A percentile compares a stretch with the other conserved stretches of the same genome.
phyloP scores from a whole-genome alignment of 2,797 vertebrate genomes.

The Phoeniculus purpureus region DNA sequence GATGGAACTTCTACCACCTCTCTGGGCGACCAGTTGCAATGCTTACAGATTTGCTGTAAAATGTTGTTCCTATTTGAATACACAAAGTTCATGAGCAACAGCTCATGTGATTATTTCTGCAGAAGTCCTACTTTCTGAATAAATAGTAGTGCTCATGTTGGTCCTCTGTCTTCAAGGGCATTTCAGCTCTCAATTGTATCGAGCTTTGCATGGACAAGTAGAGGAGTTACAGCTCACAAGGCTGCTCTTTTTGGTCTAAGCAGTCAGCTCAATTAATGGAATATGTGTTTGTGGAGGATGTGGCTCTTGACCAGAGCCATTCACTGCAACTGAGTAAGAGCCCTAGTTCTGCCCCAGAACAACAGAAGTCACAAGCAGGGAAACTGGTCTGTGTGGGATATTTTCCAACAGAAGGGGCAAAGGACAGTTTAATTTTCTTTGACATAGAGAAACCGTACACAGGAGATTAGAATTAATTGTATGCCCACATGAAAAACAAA shows the following conservation, averaged over 20 bases:
- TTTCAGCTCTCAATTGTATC: neutral
- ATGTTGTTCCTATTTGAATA: neutral
- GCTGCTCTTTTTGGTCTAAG: rapidly evolving
- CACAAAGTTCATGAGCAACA: neutral
- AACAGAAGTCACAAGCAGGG: neutral
- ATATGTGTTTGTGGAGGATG: neutral
- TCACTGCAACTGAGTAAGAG: neutral
- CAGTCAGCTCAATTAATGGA: neutral
- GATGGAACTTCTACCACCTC: too few relatives aligned
- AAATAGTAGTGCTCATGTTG: rapidly evolving
- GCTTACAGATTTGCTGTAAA: neutral
- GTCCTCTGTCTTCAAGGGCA: neutral
- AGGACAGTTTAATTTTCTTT: neutral
- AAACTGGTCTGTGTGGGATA: neutral
- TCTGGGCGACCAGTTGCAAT: neutral
- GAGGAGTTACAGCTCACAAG: neutral
- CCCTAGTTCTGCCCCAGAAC: neutral
- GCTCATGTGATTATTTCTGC: neutral
- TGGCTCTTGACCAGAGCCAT: neutral
- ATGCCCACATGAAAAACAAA: neutral
- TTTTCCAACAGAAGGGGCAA: neutral
- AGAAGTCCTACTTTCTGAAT: neutral
- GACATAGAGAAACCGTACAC: neutral
- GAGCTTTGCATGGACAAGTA: neutral
- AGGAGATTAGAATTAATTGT: neutral